Evolutionary conservation across 1,140 invertebrate genomes (phyloP), one percentile per base, ranked within the genome.

Genomic region (Ridgeia piscesae): DNA sequence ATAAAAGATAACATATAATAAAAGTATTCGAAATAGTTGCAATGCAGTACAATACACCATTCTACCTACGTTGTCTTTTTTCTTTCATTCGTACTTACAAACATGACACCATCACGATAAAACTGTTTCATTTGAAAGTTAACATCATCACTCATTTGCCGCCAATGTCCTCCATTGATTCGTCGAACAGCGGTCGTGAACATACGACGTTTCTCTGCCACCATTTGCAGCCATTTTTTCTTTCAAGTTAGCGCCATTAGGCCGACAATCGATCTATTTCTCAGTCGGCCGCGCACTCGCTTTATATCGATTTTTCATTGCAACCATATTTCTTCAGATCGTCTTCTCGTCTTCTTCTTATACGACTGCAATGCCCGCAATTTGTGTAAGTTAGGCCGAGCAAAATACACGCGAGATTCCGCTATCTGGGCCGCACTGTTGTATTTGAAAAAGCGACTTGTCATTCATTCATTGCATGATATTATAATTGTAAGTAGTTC

Each of bases 251-350:
- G 58, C 58, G 17, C 58, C 58, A 77, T 77, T 77, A 77, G 11
- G 27, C 58, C 58, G 58, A 77, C 58, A 77, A 77, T 77, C 58
- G 58, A 77, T 77, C 0, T 77, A 77, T 77, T 77, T 21, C 58
- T 77, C 58, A 31, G 58, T 77, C 58, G 58, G 27, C 58, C 27
- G 6, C 11, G 27, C 58, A 77, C 58, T 77, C 58, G 58, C 17
- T 77, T 77, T 77, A 77, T 77, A 77, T 77, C 58, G 58, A 77
- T 77, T 77, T 77, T 77, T 77, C 58, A 77, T 77, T 77, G 58
- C 2, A 21, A 4, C 58, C 58, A 77, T 77, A 77, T 77, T 77
- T 77, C 58, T 77, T 77, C 58, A 77, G 58, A 77, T 77, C 58
- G 58, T 77, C 27, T 77, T 21, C 58, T 77, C 58, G 58, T 77